A percentile compares a stretch with the other conserved stretches of the same genome.
Evolutionary conservation across 2,888 invertebrate species (phyloP).

Genomic region (Lasius platythorax): DNA sequence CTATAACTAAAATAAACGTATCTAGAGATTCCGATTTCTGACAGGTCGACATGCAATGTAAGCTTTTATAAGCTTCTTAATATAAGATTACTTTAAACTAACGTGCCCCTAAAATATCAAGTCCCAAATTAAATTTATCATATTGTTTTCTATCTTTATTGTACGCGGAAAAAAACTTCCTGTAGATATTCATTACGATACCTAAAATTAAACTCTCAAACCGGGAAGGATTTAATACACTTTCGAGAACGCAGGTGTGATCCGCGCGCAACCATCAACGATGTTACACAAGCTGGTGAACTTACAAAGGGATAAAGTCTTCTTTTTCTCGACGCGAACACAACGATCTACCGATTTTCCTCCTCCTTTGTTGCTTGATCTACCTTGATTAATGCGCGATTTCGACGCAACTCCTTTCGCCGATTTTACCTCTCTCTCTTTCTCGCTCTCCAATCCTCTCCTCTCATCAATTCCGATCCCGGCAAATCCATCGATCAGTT

Average conservation of each 20-base stretch:
- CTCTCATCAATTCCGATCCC: constrained; percentile 49
- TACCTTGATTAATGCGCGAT: constrained; percentile 45
- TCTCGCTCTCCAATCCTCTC: constrained; percentile 4
- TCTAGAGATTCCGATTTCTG: neutral
- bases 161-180: neutral
- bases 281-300: neutral
- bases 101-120: neutral
- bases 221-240: neutral
- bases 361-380: constrained; percentile 4
- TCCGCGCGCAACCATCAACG: neutral
- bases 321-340: constrained; percentile 5
- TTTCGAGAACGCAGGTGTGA: constrained; percentile 14
- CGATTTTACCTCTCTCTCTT: constrained; percentile 12
- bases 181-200: neutral
- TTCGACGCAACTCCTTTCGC: neutral
- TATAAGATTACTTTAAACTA: neutral
- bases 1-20: neutral
- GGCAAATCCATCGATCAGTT: constrained; percentile 41
- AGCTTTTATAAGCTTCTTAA: neutral
- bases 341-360: neutral
- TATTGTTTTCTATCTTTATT: neutral
- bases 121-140: neutral
- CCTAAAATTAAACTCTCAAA: neutral
- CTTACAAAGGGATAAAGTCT: neutral
- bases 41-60: neutral